Evolutionary conservation across 2,113 vertebrate species (phyloP), one percentile per base, ranked within the genome.

Genomic region (Atrichornis clamosus): DNA sequence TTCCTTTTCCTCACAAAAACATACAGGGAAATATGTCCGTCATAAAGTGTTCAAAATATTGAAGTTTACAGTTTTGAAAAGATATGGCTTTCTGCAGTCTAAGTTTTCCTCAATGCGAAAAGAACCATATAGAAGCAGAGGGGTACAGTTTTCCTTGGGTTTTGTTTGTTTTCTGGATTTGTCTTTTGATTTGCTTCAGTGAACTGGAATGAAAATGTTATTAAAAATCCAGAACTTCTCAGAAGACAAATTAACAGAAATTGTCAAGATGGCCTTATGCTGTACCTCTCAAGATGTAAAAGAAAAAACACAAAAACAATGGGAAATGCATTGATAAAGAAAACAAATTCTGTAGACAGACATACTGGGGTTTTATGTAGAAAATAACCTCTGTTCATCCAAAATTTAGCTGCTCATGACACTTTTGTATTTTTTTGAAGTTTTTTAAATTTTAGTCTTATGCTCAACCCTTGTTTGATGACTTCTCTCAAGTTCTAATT

Each of bases 401-500:
- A 88, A 65, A 78, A 84, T 80, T 73, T 76, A 94, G 90, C 94
- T 96, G 91, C 85, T 95, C 91, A 94, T 80, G 68, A 79, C 56
- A 88, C 52, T 94, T 94, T 2, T 26, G 13, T 94, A 35, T 74
- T 93, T 88, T 73, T 68, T 49, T 27, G 17, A 79, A 63, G 33
- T 17, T 74, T 68, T 56, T 63, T 30, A n/a, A n/a, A 23, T 79
- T 84, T 90, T 42, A 84, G 75, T 91, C 39, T 59, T 79, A 23
- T 84, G 10, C 86, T 77, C 82, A 70, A 27, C 53, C 52, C 28
- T 87, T 56, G 20, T 55, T 92, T 88, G 72, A 53, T 8, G 3
- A 18, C 41, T 67, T 93, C 50, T 60, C 23, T 67, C 39, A 68
- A 41, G 21, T 78, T 92, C 64, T 75, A 39, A 19, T 80, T 85